Evolutionary conservation across 2,797 vertebrate genomes (phyloP), one percentile per base, ranked within the genome.

Genomic region (Chelidonichthys spinosus): DNA sequence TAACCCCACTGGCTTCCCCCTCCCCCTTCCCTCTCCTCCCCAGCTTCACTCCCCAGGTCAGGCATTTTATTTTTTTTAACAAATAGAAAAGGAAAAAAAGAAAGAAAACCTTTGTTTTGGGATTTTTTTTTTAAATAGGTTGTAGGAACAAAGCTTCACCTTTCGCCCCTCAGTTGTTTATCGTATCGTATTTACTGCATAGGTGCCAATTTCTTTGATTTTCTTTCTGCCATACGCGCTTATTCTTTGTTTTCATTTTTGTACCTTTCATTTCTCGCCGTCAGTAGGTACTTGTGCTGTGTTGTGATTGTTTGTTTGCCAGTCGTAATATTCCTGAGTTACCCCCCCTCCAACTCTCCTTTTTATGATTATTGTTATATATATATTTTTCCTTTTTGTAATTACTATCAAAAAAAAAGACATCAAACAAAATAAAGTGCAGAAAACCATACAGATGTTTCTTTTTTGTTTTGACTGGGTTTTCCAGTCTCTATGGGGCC

Each of bases 251-350:
- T 84, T 82, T 85, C 78, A 77, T 76, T 93, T 93, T 93, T 90
- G 89, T 94, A 96, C 95, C 94, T 96, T 95, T 96, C 91, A 95
- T 97, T 97, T 97, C 95, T 96, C 95, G 95, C 96, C 92, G 92
- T 96, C 89, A 92, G 94, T 96, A 93, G 97, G 95, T 98, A 96
- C 96, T 96, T 93, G 97, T 99, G 97, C 96, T 83, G 98, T 99
- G 97, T 96, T 93, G 98, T 98, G 97, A 96, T 96, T 95, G 97
- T 97, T 97, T 96, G 96, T 96, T 98, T 97, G 96, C 96, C 96
- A 96, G 96, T 97, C 95, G 96, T 97, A 95, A 96, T 95, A 95
- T 95, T 95, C 87, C 79, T 73, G 37, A 81, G 58, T 85, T 70
- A 74, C 56, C 18, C 59, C 46, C 52, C 52, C 25, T 25, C 40